phyloP scores from a whole-genome alignment of 2,888 invertebrate species.

The Punctoribates punctum region DNA sequence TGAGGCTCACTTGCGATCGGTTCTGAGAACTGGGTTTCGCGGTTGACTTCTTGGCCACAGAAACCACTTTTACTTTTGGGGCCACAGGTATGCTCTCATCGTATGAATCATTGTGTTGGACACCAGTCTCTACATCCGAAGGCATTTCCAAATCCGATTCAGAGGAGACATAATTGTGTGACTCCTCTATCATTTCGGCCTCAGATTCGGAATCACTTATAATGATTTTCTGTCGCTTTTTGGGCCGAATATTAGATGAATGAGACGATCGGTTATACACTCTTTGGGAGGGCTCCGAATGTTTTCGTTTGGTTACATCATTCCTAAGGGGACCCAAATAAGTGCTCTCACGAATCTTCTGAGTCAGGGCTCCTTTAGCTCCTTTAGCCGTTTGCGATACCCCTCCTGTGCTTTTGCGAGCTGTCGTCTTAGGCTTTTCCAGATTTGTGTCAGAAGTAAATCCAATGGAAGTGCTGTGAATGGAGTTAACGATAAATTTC shows the following conservation, averaged over 20 bases:
- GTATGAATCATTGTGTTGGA: background rate
- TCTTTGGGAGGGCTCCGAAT: background rate
- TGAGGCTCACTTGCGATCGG: background rate
- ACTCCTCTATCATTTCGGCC: background rate
- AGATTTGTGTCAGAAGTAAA: background rate
- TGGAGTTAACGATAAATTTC: constrained; percentile 4
- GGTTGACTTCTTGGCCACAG: constrained; percentile 25
- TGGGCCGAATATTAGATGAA: background rate
- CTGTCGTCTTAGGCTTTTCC: background rate
- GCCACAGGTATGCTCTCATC: background rate
- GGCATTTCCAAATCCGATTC: background rate
- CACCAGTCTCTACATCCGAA: background rate
- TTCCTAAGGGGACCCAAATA: constrained; percentile 9
- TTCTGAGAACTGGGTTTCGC: background rate
- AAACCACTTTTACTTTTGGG: background rate
- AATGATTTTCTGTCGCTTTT: background rate
- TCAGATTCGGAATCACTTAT: background rate
- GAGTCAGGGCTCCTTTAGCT: background rate
- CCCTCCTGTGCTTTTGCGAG: background rate
- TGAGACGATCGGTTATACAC: background rate
- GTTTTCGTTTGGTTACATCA: background rate
- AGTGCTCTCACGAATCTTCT: background rate
- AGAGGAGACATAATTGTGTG: background rate
- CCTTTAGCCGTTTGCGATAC: background rate
- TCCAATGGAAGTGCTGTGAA: background rate